phyloP scores from a whole-genome alignment of 2,888 invertebrate genomes.

The Miltochrista miniata region DNA sequence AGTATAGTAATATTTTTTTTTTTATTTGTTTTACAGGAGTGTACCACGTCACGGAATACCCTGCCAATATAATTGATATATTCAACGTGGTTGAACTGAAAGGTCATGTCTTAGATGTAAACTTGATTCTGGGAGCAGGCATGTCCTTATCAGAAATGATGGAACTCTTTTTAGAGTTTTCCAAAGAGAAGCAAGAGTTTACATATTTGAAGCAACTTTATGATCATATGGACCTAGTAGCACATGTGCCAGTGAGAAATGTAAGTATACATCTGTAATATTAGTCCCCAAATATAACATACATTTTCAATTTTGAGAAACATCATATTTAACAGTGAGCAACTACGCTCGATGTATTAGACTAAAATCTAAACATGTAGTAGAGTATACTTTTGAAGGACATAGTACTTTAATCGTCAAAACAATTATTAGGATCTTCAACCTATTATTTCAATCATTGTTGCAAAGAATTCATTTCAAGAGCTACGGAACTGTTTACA shows the following conservation, averaged over 20 bases:
- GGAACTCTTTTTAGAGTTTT: constrained; percentile 61
- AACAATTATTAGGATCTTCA: too few species aligned
- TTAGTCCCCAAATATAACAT: too few species aligned
- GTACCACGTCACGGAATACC: constrained; percentile 62
- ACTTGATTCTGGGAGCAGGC: constrained; percentile 66
- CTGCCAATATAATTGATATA: constrained; percentile 63
- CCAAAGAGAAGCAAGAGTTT: constrained; percentile 71
- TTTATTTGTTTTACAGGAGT: constrained; percentile 51
- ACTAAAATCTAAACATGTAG: too few species aligned
- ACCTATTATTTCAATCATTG: too few species aligned
- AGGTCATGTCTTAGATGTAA: constrained; percentile 55
- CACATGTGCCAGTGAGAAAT: constrained; percentile 89
- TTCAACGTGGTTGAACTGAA: constrained; percentile 61
- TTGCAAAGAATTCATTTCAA: too few species aligned
- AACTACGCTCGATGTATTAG: too few species aligned
- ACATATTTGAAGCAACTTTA: constrained; percentile 84
- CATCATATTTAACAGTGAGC: too few species aligned
- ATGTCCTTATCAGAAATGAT: constrained; percentile 66
- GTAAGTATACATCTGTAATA: constrained; percentile 36
- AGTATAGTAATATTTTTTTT: background rate
- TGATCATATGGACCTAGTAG: constrained; percentile 87
- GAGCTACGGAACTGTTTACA: too few species aligned
- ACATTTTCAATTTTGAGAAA: too few species aligned
- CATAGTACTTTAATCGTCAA: too few species aligned
- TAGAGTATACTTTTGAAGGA: too few species aligned